Percentiles rank a stretch among this genome's conserved stretches.
phyloP scores from a whole-genome alignment of 2,888 invertebrate genomes.

The Rhamnusium bicolor region DNA sequence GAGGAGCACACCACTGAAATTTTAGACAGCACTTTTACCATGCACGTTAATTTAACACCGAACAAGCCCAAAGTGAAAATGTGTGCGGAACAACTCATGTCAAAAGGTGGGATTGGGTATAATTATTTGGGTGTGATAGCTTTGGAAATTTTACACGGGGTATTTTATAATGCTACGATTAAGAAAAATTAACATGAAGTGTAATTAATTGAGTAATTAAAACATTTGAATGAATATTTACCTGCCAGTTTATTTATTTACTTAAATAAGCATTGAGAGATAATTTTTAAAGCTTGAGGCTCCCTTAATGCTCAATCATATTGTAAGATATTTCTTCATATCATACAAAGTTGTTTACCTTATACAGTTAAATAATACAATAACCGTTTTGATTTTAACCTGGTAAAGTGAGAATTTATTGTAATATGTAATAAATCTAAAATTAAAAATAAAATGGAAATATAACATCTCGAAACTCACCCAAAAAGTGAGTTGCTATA shows the following conservation, averaged over 20 bases:
- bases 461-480: no score
- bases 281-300: no score
- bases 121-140: constrained; percentile 59
- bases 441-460: no score
- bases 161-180: constrained; percentile 46
- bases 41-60: constrained; percentile 37
- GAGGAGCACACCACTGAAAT: constrained; percentile 26
- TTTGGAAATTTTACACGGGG: constrained; percentile 57
- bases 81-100: constrained; percentile 55
- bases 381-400: no score
- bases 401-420: no score
- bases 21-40: constrained; percentile 55
- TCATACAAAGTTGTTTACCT: no score
- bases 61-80: constrained; percentile 48
- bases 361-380: no score
- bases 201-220: constrained; percentile 35
- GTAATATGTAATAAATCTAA: no score
- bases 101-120: constrained; percentile 65
- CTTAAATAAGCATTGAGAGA: constrained; percentile 5
- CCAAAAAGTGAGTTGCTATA: no score
- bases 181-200: constrained; percentile 39
- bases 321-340: no score
- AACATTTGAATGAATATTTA: constrained; percentile 10
- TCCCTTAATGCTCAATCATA: no score
- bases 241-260: constrained; percentile 31